Percentiles rank a stretch among this genome's conserved stretches.
Conservation (phyloP, 2,888 invertebrate species). For the Lamproptera curius region DNA sequence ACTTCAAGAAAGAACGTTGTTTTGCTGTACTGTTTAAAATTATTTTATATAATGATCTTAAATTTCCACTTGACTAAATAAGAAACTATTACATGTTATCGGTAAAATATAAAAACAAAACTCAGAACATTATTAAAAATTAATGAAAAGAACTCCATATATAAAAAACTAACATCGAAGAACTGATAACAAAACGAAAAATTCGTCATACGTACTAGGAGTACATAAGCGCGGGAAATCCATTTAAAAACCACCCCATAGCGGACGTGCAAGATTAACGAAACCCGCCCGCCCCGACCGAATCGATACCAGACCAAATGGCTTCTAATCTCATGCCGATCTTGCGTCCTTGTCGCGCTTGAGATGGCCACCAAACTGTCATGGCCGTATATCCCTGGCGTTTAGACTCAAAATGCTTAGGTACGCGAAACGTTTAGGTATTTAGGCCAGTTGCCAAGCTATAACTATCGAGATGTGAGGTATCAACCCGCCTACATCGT, state of each 20-base stretch:
- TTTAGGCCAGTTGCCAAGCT: conserved; percentile 21
- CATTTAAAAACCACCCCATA: conserved; percentile 42
- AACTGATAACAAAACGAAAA: neutral
- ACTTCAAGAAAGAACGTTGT: no score
- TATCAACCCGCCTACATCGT: conserved; percentile 20
- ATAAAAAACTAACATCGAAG: neutral
- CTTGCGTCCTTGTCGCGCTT: conserved; percentile 65
- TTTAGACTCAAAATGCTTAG: no score
- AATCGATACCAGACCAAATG: conserved; percentile 41
- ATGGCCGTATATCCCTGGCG: no score
- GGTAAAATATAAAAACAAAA: no score
- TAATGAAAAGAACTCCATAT: no score
- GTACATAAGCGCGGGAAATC: conserved; percentile 22
- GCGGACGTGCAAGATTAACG: conserved; percentile 64
- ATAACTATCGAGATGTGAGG: conserved; percentile 20
- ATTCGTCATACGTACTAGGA: neutral
- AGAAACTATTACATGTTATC: no score
- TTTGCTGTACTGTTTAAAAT: no score
- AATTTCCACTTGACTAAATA: no score
- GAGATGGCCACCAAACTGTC: no score
- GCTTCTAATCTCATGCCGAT: conserved; percentile 63
- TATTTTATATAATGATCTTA: no score
- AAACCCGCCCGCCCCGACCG: conserved; percentile 34
- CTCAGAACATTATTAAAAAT: no score
- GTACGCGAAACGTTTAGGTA: conserved; percentile 23